These are phyloP conservation scores for Drosophila imparisetae DNA, from an alignment of 2,888 invertebrate genomes.

Conservation along the genomic window DNA sequence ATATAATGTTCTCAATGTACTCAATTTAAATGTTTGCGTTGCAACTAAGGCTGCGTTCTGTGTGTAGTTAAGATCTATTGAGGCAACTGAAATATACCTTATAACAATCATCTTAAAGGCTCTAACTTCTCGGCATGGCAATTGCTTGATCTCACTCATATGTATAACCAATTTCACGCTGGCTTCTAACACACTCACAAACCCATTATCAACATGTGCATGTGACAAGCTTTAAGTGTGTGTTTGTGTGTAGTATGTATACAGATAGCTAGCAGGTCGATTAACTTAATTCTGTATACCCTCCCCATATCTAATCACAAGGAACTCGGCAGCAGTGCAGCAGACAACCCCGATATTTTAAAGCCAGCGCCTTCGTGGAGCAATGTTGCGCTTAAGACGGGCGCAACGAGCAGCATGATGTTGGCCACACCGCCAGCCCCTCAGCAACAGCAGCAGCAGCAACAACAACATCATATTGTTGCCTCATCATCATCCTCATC, in stretches of 20 bases:
- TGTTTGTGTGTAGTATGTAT: conserved; percentile 15
- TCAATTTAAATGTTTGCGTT: conserved; percentile 17
- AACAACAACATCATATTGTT: conserved; percentile 66
- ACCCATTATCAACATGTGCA: conserved; percentile 23
- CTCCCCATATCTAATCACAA: conserved; percentile 38
- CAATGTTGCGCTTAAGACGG: conserved; percentile 82
- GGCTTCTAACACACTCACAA: conserved; percentile 27
- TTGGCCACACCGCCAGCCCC: conserved; percentile 80
- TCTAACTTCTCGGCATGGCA: conserved; percentile 23
- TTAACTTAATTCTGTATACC: not conserved
- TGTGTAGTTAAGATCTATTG: conserved; percentile 12
- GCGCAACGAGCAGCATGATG: conserved; percentile 85
- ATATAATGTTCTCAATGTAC: conserved; percentile 10
- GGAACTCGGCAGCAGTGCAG: conserved; percentile 83
- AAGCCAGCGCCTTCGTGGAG: conserved; percentile 87
- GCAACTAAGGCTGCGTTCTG: conserved; percentile 9
- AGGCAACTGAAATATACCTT: not conserved
- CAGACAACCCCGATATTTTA: conserved; percentile 83
- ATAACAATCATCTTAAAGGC: conserved; percentile 7
- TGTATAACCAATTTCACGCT: conserved; percentile 24
- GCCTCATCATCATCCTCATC: conserved; percentile 79
- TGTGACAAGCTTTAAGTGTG: conserved; percentile 61
- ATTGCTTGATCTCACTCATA: conserved; percentile 29
- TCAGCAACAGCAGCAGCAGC: conserved; percentile 73
- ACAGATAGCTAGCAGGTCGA: not conserved